Evolutionary conservation across 2,113 vertebrate species (phyloP), one percentile per base, ranked within the genome.

Genomic region (Ptilorrhoa leucosticta): DNA sequence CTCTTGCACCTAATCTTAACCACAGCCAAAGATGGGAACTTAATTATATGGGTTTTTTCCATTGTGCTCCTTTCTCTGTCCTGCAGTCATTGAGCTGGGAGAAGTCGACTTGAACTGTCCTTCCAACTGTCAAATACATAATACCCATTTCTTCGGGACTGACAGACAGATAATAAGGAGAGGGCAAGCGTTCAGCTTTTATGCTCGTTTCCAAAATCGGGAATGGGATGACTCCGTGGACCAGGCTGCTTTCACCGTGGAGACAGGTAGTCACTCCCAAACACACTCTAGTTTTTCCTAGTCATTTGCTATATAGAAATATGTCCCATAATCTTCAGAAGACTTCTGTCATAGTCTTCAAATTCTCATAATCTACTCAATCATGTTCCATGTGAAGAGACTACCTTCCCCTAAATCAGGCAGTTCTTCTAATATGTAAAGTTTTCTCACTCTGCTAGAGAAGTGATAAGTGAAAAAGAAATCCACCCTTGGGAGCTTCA

Each of bases 61-160:
- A 73, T 54, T 93, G 40, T 90, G 44, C 57, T 96, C 8, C 15
- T 80, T 91, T 90, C n/a, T 96, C 58, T 50, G 42, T 90, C 26
- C 63, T 94, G 51, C 89, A 97, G 96, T 94, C 63, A 87, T 97
- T 51, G 88, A 95, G 47, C 81, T 97, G 53, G 96, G 90, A 96
- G 94, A 95, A 90, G 82, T 96, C 1, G 86, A 93, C 75, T n/a
- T 97, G 76, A 95, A 96, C 63, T 97, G 90, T 79, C 95, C 88
- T 95, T 79, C 88, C 76, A 98, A 97, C 50, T 96, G 94, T 61
- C 96, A 92, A 37, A 79, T 87, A 40, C 86, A 96, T 24, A 92
- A 79, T 23, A 96, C 85, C 22, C 90, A 94, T 44, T 95, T 95
- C 66, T 96, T 97, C 0, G 93, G 77, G 92, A 83, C 60, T 45